A percentile compares a stretch with the other conserved stretches of the same genome.
Evolutionary conservation across 2,797 vertebrate species (phyloP).

Genomic region (Allobates femoralis): DNA sequence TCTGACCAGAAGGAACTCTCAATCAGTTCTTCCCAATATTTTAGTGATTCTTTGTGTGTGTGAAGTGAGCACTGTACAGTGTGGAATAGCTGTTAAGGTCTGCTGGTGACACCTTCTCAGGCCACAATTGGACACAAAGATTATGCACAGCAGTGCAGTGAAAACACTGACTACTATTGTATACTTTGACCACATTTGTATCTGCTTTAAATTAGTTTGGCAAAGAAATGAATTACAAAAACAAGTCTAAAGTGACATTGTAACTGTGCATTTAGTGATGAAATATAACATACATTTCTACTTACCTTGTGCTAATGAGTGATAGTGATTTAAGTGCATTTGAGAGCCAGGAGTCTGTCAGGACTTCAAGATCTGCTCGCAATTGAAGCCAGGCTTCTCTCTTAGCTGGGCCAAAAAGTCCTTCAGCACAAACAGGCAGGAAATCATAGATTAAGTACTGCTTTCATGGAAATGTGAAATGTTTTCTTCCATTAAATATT

Average conservation of each 20-base stretch:
- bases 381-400: conserved; percentile 97
- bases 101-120: conserved; percentile 21
- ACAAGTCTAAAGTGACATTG: conserved; percentile 57
- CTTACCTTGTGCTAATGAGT: conserved; percentile 98
- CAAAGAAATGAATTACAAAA: conserved; percentile 55
- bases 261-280: conserved; percentile 59
- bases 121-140: conserved; percentile 24
- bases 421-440: conserved; percentile 73
- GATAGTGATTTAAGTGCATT: conserved; percentile 98
- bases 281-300: conserved; percentile 62
- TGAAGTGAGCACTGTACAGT: neutral
- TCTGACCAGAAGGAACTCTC: neutral
- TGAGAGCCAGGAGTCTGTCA: conserved; percentile 98
- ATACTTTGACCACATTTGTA: conserved; percentile 37
- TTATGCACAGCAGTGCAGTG: neutral
- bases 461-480: conserved; percentile 34
- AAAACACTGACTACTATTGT: conserved; percentile 44
- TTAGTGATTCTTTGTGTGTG: neutral
- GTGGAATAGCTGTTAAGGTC: conserved; percentile 10
- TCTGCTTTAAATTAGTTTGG: conserved; percentile 57
- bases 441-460: conserved; percentile 55
- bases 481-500: conserved; percentile 36
- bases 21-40: no score
- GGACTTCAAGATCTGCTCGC: conserved; percentile 94
- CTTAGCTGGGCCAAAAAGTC: conserved; percentile 93